These are phyloP conservation scores for Drosophila yooni DNA, from an alignment of 2,888 invertebrate species.

Conservation along the genomic window DNA sequence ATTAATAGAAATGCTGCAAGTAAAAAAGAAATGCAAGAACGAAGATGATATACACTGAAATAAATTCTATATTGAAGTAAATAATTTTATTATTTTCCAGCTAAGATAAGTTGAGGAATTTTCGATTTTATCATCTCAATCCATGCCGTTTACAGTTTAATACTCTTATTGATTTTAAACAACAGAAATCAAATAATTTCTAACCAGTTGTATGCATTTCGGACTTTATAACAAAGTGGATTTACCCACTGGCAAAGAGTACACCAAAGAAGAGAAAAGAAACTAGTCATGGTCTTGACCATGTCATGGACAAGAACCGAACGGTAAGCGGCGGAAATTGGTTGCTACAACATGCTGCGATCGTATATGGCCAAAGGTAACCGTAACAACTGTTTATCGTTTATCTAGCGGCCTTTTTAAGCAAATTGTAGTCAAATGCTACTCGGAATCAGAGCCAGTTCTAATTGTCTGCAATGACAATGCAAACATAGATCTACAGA, in stretches of 20 bases:
- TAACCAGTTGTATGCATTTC: neutral
- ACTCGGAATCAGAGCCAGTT: slow-evolving; percentile 47
- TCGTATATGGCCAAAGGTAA: slow-evolving; percentile 57
- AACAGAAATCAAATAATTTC: neutral
- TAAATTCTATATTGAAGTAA: neutral
- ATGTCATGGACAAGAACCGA: slow-evolving; percentile 51
- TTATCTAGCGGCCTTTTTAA: slow-evolving; percentile 72
- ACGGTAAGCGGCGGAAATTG: slow-evolving; percentile 53
- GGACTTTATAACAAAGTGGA: neutral
- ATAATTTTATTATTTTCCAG: neutral
- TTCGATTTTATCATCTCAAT: neutral
- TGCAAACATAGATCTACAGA: slow-evolving; percentile 44
- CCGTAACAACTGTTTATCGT: slow-evolving; percentile 63
- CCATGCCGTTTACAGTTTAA: neutral
- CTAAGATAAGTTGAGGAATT: neutral
- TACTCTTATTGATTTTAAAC: neutral
- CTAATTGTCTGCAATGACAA: slow-evolving; percentile 74
- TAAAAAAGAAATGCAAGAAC: slow-evolving; percentile 10
- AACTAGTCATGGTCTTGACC: slow-evolving; percentile 63
- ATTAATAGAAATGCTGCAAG: slow-evolving; percentile 55
- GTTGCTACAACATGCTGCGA: slow-evolving; percentile 20
- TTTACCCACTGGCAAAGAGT: slow-evolving; percentile 18
- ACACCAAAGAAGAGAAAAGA: slow-evolving; percentile 28
- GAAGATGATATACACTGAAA: slow-evolving; percentile 33
- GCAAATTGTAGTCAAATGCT: slow-evolving; percentile 65